Percentiles rank a stretch among this genome's conserved stretches.
phyloP scores from a whole-genome alignment of 2,888 invertebrate species.

The Catocala nupta region DNA sequence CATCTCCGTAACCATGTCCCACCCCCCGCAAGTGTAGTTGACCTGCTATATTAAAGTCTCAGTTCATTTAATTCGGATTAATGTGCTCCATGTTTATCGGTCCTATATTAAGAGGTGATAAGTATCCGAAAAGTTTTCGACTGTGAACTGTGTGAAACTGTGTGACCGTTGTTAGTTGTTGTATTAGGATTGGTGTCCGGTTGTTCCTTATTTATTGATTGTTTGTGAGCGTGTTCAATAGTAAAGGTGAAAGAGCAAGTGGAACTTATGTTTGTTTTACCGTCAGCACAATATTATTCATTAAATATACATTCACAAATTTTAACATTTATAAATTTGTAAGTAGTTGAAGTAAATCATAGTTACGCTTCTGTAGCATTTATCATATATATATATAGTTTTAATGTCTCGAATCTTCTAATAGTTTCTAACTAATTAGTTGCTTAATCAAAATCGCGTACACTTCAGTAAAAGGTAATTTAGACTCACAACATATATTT shows the following conservation, averaged over 20 bases:
- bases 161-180: constrained; percentile 25
- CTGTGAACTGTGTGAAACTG: too few species aligned
- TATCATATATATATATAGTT: too few species aligned
- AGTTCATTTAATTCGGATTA: constrained; percentile 72
- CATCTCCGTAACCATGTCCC: background rate
- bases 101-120: constrained; percentile 56
- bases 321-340: too few species aligned
- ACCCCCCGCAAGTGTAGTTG: background rate
- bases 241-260: background rate
- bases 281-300: background rate
- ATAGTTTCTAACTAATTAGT: too few species aligned
- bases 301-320: too few species aligned
- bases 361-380: too few species aligned
- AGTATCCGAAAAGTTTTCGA: constrained; percentile 49
- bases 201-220: constrained; percentile 16
- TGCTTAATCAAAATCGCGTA: too few species aligned
- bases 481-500: too few species aligned
- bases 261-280: constrained; percentile 3
- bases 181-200: constrained; percentile 34
- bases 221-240: background rate
- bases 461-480: too few species aligned
- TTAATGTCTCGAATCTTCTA: too few species aligned
- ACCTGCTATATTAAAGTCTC: constrained; percentile 11
- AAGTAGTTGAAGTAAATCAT: too few species aligned
- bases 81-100: constrained; percentile 64